A percentile compares a stretch with the other conserved stretches of the same genome.
phyloP scores from a whole-genome alignment of 2,888 invertebrate genomes.

The Ophonus ardosiacus region DNA sequence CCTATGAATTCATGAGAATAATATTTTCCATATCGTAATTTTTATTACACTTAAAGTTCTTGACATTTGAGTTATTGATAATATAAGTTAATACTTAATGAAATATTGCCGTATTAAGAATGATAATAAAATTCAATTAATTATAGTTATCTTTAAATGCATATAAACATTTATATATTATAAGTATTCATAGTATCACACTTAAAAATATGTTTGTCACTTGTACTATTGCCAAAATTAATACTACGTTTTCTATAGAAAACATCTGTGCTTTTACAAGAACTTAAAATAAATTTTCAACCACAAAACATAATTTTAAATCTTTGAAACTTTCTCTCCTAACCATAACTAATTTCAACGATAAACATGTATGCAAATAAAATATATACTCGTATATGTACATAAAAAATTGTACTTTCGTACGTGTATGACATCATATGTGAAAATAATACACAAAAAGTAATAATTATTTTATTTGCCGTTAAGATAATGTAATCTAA shows the following conservation, averaged over 20 bases:
- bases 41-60: constrained; percentile 32
- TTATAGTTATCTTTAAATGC: no score
- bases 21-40: neutral
- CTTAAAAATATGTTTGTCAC: neutral
- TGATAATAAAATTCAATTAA: neutral
- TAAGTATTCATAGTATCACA: neutral
- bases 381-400: no score
- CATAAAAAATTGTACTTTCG: no score
- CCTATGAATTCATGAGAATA: neutral
- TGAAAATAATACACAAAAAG: neutral
- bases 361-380: no score
- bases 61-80: constrained; percentile 15
- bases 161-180: no score
- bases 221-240: neutral
- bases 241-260: no score
- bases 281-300: neutral
- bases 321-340: neutral
- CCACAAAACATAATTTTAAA: neutral
- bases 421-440: neutral
- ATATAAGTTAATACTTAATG: neutral
- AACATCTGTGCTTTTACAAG: no score
- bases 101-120: neutral
- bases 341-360: neutral
- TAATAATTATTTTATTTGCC: neutral
- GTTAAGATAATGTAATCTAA: neutral